Base-by-base conservation (phyloP, 2,888 invertebrate genomes). In the Brenthis hecate region DNA sequence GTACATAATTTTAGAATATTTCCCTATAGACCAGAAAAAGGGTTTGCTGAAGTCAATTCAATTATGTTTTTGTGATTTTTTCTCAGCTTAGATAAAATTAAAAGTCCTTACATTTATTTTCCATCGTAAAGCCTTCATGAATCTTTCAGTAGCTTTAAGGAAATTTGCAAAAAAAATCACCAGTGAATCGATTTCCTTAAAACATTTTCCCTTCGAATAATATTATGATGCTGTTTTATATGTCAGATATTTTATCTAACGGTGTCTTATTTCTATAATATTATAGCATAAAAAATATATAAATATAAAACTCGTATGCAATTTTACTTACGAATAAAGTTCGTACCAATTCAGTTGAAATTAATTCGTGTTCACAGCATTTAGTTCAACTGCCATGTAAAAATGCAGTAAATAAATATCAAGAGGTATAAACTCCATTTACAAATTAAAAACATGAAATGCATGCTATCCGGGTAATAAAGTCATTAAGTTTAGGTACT, bases 401-500 rank as follows among this genome's bases (percentile, higher is more conserved):
- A 57, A 63, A 60, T 51, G 55, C 56, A 57, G 60, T 50, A 58
- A 57, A 68, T 36, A 61, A 60, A 64, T 56, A 61, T 68, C 14
- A 72, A 60, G 13, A 61, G 48, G 61, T 69, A 47, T 51, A 63
- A 28, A 50, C 54, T 77, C 74, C 78, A 79, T 83, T 84, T 81
- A 82, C 80, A 85, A 85, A 84, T 85, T 85, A 82, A 85, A 85
- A 85, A 85, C 78, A 81, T 75, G 76, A 80, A 83, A 80, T 80
- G 81, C 79, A 82, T 82, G 80, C 77, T 77, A 75, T 81, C 84
- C 82, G 80, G 81, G 83, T 84, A 84, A 87, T 87, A 88, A 88
- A 87, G 84, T 87, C 87, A 89, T 88, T 87, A 85, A 85, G 81
- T 83, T 79, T 77, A 78, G 79, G 79, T 81, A 81, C 78, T 81